phyloP scores from a whole-genome alignment of 2,113 vertebrate species.

The Chaetorhynchus papuensis region DNA sequence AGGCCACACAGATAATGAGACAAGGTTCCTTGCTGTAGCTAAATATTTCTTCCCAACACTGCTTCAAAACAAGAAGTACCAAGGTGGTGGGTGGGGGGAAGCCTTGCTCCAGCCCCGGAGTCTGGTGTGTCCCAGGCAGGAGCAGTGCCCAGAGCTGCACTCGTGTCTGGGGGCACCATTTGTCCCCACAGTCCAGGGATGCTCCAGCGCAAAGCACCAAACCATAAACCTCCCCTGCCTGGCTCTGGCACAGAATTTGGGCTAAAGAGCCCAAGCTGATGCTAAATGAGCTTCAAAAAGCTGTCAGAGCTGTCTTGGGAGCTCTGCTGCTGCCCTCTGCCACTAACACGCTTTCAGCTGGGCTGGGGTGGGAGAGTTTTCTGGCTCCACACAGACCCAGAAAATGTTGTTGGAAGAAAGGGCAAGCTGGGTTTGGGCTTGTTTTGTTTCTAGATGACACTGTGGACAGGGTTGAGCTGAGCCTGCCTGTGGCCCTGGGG shows the following conservation, averaged over 20 bases:
- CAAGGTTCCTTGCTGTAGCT: not conserved
- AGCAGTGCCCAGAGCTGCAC: not conserved
- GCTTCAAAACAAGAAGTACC: not conserved
- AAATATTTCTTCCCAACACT: not conserved
- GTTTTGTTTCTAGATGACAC: not conserved
- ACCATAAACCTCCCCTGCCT: not conserved
- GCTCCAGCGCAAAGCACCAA: not conserved
- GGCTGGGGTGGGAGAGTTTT: not conserved
- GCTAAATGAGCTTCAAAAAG: not conserved
- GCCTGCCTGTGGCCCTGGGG: not conserved
- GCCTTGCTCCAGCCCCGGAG: rapidly evolving
- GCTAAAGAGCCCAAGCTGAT: not conserved
- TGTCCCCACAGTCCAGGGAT: not conserved
- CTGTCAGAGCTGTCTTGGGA: not conserved
- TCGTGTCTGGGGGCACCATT: rapidly evolving
- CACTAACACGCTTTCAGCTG: not conserved
- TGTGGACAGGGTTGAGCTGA: not conserved
- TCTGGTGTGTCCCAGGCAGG: rapidly evolving
- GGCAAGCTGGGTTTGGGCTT: not conserved
- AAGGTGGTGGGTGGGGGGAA: rapidly evolving
- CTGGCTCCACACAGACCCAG: not conserved
- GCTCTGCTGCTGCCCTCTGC: not conserved
- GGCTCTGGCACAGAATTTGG: not conserved
- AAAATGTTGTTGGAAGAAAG: not conserved
- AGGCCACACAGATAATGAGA: constrained; percentile 24